Base-by-base conservation (phyloP, 2,888 invertebrate species). In the Microctonus aethiopoides region DNA sequence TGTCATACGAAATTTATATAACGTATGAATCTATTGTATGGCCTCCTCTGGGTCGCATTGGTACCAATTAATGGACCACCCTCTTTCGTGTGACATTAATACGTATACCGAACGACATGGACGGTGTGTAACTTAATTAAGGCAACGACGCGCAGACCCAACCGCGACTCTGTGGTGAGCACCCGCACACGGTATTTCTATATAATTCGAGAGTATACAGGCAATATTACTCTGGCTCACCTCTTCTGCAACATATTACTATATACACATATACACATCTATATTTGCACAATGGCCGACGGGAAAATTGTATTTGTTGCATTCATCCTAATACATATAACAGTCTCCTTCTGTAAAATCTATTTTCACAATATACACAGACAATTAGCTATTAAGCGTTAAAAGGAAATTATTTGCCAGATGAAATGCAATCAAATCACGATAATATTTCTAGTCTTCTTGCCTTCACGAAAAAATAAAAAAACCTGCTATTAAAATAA, bases 71-170 rank as follows among this genome's bases (percentile, higher is more conserved):
- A 86, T 85, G 83, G 78, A 77, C 69, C 71, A 70, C 70, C 64
- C 68, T 68, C 68, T 76, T 74, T 80, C 76, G 79, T 80, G 84
- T 82, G 84, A 85, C 85, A 80, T 84, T 86, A 83, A 86, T 84
- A 81, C 79, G 74, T 67, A n/a, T n/a, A 73, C 74, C 74, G 80
- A 83, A 83, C 82, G 84, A 83, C 81, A 82, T 80, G 80, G 79
- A 78, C 80, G 78, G 81, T 80, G 81, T 83, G 84, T 86, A 86
- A 86, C 85, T 86, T 86, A 86, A 86, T 86, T 86, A 86, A 86
- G 83, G 82, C 85, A 86, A 86, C 86, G 85, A 84, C 82, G 83
- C 84, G 83, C 84, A 80, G 77, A 83, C 79, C 83, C 80, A 70
- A 84, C 84, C 85, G 80, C 83, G 81, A 81, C 79, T 83, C 81